Evolutionary conservation across 2,888 invertebrate species (phyloP).

Genomic region (Mesodorylaimus sp.): DNA sequence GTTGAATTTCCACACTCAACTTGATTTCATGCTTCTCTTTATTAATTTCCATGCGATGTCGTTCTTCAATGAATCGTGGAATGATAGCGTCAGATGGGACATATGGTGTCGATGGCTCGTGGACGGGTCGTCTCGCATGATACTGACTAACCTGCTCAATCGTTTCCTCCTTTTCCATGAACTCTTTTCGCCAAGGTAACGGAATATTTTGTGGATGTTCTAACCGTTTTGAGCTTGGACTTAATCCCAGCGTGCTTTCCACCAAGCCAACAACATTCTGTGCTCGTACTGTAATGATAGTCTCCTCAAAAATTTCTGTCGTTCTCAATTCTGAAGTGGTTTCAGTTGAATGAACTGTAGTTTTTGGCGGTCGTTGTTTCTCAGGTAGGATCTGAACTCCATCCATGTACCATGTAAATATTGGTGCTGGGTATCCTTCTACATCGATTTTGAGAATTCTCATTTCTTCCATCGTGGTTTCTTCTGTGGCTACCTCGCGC

Average conservation of each 20-base stretch:
- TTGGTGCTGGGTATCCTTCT: constrained; percentile 16
- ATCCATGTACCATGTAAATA: constrained; percentile 18
- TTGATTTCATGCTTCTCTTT: neutral
- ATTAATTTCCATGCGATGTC: too few relatives aligned
- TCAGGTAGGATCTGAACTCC: constrained; percentile 14
- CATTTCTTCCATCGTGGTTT: neutral
- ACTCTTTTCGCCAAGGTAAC: too few relatives aligned
- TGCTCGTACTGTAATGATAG: neutral
- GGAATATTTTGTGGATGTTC: too few relatives aligned
- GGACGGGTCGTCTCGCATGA: neutral
- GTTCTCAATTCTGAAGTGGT: neutral
- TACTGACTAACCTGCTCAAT: neutral
- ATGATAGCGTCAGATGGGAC: neutral
- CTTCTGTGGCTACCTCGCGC: neutral
- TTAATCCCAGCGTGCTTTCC: neutral
- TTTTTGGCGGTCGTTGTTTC: constrained; percentile 15
- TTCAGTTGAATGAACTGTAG: neutral
- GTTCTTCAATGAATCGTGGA: too few relatives aligned
- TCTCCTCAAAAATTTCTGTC: neutral
- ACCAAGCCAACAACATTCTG: neutral
- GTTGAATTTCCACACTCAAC: constrained; percentile 13
- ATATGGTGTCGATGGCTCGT: neutral
- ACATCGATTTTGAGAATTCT: constrained; percentile 11
- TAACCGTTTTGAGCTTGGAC: too few relatives aligned
- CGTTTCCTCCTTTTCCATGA: neutral